Evolutionary conservation across 2,797 vertebrate species (phyloP).

Genomic region (Fistularia tabacaria): DNA sequence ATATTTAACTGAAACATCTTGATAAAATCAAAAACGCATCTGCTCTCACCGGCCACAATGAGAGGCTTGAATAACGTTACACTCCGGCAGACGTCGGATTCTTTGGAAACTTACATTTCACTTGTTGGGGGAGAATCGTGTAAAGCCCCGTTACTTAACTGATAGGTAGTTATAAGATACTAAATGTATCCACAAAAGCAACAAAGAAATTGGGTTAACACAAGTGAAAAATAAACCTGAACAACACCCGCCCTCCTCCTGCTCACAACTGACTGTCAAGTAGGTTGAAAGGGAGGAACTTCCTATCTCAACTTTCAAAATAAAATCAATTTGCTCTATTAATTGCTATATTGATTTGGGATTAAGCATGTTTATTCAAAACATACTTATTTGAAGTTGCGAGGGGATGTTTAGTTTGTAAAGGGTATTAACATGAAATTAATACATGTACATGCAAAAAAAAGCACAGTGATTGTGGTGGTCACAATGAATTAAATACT

Average conservation of each 20-base stretch:
- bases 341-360: no score
- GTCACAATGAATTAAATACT: no score
- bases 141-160: no score
- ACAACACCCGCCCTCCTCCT: conserved; percentile 33
- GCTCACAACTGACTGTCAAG: conserved; percentile 10
- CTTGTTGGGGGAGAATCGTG: neutral
- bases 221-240: conserved; percentile 25
- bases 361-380: no score
- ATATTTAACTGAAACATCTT: conserved; percentile 7
- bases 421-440: no score
- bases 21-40: conserved; percentile 14
- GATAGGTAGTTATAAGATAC: no score
- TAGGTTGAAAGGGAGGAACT: rapidly evolving
- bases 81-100: neutral
- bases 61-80: neutral
- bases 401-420: no score
- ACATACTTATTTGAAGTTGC: no score
- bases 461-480: no score
- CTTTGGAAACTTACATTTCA: neutral
- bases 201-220: conserved; percentile 28
- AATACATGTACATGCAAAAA: no score
- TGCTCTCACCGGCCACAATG: conserved; percentile 26
- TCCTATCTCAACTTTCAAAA: conserved; percentile 39
- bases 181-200: conserved; percentile 5
- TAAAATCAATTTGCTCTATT: no score